Evolutionary conservation across 2,888 invertebrate species (phyloP).

Genomic region (Platycnemis pennipes): DNA sequence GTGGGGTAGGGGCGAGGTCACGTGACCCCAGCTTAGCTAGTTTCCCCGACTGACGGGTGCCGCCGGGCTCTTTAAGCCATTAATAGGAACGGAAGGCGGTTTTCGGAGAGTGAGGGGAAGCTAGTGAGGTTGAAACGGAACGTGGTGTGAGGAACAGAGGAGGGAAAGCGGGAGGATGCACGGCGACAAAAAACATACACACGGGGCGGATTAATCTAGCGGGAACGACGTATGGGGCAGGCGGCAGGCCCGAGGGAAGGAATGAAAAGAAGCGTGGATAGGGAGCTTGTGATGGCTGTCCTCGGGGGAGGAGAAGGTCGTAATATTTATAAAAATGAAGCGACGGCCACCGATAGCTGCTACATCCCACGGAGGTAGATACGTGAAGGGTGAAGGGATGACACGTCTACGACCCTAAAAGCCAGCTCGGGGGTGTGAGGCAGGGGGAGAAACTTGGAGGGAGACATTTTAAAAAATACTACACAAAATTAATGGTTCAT

Average conservation of each 20-base stretch:
- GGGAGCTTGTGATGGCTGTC: neutral
- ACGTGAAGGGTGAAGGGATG: neutral
- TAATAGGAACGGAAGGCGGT: conserved; percentile 23
- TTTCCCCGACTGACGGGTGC: neutral
- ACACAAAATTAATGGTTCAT: too few relatives aligned
- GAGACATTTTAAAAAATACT: too few relatives aligned
- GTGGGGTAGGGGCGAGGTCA: neutral
- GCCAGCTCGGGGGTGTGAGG: too few relatives aligned
- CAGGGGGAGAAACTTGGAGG: too few relatives aligned
- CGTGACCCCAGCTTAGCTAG: neutral
- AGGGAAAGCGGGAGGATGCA: neutral
- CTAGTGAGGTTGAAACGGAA: neutral
- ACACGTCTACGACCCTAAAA: too few relatives aligned
- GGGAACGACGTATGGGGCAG: conserved; percentile 3
- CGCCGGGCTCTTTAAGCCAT: conserved; percentile 37
- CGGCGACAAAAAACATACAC: neutral
- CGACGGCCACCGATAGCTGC: neutral
- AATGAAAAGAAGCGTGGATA: neutral
- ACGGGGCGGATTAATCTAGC: neutral
- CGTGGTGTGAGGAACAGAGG: neutral
- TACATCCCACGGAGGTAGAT: neutral
- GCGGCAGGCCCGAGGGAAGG: neutral
- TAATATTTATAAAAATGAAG: conserved; percentile 14
- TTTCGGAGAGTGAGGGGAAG: too few relatives aligned
- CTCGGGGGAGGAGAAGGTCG: neutral